phyloP scores from a whole-genome alignment of 1,140 invertebrate species.

The Conus betulinus region DNA sequence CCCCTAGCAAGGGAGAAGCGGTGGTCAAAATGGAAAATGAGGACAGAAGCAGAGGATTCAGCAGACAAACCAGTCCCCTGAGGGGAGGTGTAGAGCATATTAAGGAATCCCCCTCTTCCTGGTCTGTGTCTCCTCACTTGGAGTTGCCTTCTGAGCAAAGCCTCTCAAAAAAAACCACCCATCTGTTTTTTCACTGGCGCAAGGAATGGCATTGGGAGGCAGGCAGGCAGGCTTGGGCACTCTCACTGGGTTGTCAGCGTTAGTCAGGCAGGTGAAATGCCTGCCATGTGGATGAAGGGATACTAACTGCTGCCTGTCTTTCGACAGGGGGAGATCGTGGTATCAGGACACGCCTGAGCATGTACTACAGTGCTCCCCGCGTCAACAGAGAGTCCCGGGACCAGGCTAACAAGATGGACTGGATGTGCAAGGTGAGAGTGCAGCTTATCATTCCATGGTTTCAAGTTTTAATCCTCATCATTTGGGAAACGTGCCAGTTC shows the following conservation, averaged over 20 bases:
- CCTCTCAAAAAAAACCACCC: neutral
- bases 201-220: constrained; percentile 14
- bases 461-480: too few species aligned
- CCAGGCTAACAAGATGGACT: constrained; percentile 58
- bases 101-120: neutral
- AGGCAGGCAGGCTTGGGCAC: constrained; percentile 26
- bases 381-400: constrained; percentile 59
- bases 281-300: neutral
- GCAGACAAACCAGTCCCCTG: neutral
- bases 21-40: neutral
- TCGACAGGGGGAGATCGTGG: constrained; percentile 75
- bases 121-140: neutral
- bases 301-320: constrained; percentile 7
- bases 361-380: constrained; percentile 72
- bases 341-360: constrained; percentile 62
- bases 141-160: neutral
- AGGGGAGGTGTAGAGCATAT: neutral
- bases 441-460: too few species aligned
- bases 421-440: constrained; percentile 61
- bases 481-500: too few species aligned
- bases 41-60: neutral
- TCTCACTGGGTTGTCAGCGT: constrained; percentile 23
- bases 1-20: neutral
- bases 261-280: neutral
- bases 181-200: constrained; percentile 5